A percentile compares a stretch with the other conserved stretches of the same genome.
These are phyloP conservation scores for Amiota minor DNA, from an alignment of 2,888 invertebrate genomes.

Conservation along the genomic window DNA sequence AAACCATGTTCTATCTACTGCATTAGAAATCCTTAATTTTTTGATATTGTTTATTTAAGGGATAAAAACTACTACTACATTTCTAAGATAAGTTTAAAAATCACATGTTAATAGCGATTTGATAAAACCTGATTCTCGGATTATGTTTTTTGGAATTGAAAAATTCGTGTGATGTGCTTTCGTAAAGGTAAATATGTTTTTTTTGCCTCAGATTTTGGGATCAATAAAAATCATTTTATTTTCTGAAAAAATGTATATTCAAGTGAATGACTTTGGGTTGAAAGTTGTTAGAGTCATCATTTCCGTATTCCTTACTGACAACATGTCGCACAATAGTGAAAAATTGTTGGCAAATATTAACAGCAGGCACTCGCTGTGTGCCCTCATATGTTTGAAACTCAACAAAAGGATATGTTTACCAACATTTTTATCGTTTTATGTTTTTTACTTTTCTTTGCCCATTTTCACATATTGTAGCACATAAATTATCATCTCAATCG, in stretches of 20 bases:
- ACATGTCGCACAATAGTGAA: slow-evolving; percentile 60
- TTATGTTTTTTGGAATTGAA: too few species aligned
- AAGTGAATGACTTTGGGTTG: slow-evolving; percentile 45
- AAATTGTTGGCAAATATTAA: slow-evolving; percentile 72
- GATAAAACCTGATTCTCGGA: too few species aligned
- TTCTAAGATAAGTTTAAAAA: slow-evolving; percentile 73
- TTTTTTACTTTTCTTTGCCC: slow-evolving; percentile 3
- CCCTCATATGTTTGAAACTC: slow-evolving; percentile 50
- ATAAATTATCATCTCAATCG: too few species aligned
- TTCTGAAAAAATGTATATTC: slow-evolving; percentile 57
- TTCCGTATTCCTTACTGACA: slow-evolving; percentile 51
- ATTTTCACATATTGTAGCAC: too few species aligned
- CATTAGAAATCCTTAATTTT: neutral
- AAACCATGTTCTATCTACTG: slow-evolving; percentile 54
- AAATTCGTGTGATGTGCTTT: too few species aligned
- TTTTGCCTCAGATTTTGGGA: slow-evolving; percentile 16
- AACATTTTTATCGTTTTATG: slow-evolving; percentile 51
- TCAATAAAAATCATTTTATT: slow-evolving; percentile 56
- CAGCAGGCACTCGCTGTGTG: slow-evolving; percentile 47
- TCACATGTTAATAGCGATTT: slow-evolving; percentile 66
- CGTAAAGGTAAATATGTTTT: slow-evolving; percentile 35
- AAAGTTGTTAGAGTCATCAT: slow-evolving; percentile 23
- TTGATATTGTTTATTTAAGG: neutral
- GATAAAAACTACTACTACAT: slow-evolving; percentile 30
- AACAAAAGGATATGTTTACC: slow-evolving; percentile 68